Evolutionary conservation across 1,140 invertebrate genomes (phyloP), one percentile per base, ranked within the genome.

Genomic region (Saccostrea cuccullata): DNA sequence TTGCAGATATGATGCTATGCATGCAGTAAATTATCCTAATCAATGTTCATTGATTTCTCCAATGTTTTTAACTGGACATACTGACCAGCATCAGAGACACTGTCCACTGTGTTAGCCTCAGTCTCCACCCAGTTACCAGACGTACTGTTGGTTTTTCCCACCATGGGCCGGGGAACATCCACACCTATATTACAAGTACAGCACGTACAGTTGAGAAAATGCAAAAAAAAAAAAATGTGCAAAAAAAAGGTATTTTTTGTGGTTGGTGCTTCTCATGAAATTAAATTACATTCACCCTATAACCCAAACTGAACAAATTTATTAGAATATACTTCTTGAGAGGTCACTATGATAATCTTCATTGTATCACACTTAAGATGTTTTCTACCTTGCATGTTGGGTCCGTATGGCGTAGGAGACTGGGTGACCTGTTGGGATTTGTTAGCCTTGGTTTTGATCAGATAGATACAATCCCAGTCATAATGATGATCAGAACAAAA

Each of bases 311-410:
- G 47, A 47, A 47, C 2, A 47, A 5, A 47, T 47, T 47, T 47
- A 47, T 6, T 47, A 47, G 2, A 47, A 11, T 47, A 11, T 47
- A 47, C 47, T 47, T 47, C 47, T 47, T 64, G 58, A 20, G n/a
- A 17, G 58, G n/a, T 64, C 58, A 20, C 17, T 17, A n/a, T n/a
- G n/a, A n/a, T 20, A 20, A 17, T 20, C 15, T 64, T 47, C 47
- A 47, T 9, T 47, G 47, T 47, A 47, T 47, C 47, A 47, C 9
- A 2, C 5, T 47, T 64, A 64, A 2, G 15, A 17, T 20, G 6
- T 6, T n/a, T 47, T 30, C 55, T 84, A 84, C 82, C 82, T 84
- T 84, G 82, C 82, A 84, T 84, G 82, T 84, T 84, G 23, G 82
- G 82, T 84, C 82, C 82, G 20, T 84, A 84, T 3, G 82, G 82